A percentile compares a stretch with the other conserved stretches of the same genome.
Conservation (phyloP, 2,797 vertebrate genomes). For the Threskiornis aethiopicus region DNA sequence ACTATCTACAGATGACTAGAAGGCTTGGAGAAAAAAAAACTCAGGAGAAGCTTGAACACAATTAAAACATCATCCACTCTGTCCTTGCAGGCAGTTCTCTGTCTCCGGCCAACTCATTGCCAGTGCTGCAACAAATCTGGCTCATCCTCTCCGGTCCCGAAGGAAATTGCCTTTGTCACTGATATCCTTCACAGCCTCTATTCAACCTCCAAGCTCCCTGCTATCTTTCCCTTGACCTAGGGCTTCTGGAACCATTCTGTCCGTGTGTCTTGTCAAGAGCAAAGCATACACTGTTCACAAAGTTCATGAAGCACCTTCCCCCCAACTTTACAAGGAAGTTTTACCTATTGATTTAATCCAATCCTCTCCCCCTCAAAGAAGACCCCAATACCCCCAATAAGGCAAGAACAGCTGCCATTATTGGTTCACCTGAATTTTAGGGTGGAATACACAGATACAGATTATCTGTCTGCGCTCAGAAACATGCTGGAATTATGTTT, state of each 20-base stretch:
- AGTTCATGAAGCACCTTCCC: neutral
- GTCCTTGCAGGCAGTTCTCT: neutral
- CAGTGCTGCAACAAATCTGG: neutral
- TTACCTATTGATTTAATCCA: neutral
- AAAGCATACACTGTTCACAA: neutral
- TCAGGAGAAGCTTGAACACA: neutral
- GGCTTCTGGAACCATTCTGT: neutral
- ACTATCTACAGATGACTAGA: neutral
- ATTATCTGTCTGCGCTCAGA: neutral
- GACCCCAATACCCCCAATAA: rapidly evolving
- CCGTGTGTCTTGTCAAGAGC: neutral
- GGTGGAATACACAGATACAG: neutral
- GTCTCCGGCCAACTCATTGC: neutral
- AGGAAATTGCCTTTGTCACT: neutral
- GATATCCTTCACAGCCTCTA: neutral
- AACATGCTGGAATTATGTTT: neutral
- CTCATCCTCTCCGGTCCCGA: neutral
- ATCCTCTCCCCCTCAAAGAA: neutral
- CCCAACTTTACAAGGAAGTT: neutral
- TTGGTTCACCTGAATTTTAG: neutral
- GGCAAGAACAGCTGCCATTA: neutral
- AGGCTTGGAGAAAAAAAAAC: neutral
- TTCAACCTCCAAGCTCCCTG: neutral
- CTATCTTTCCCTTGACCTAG: neutral
- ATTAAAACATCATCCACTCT: neutral